Base-by-base conservation (phyloP, 2,797 vertebrate species). In the Labeo calbasu region DNA sequence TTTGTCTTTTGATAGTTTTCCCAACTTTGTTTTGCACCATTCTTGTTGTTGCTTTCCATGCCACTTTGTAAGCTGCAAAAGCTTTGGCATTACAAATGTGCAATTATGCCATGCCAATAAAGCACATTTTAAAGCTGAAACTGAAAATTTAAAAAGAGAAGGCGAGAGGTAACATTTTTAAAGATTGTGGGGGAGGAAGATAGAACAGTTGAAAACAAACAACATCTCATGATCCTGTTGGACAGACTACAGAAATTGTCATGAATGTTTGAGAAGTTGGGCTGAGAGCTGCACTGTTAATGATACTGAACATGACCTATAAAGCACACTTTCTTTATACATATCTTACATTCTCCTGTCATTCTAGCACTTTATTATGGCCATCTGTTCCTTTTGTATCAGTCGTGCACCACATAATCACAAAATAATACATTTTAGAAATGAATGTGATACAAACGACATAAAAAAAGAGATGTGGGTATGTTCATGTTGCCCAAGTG, bases 201-300 rank as follows among this genome's bases (percentile, higher is more conserved):
- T 28, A 84, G 87, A 87, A 90, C 85, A 59, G 85, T 59, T 87
- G 88, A 66, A 81, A 79, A 83, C 59, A 77, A 69, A 77, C 28
- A 10, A 88, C 87, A 86, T 90, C 90, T 88, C 87, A 91, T 90
- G 88, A 89, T 85, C 88, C 85, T 75, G 48, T 86, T 79, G 89
- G 90, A 90, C 91, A 87, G 84, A 43, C 40, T 43, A 43, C 6
- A 87, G 90, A 78, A 90, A 88, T 88, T 85, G 89, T 94, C 92
- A 94, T 95, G 93, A 91, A 94, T 94, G 89, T 93, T 94, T 92
- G 93, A n/a, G 76, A 90, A 88, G 88, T 79, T 40, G 86, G 86
- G 90, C 90, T 90, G 91, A 93, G 91, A 89, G 89, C 89, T 83
- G 85, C 85, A 82, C 89, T 90, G 90, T 92, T 90, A 90, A 89